Base-by-base conservation (phyloP, 2,113 vertebrate species). In the Gadus chalcogrammus region DNA sequence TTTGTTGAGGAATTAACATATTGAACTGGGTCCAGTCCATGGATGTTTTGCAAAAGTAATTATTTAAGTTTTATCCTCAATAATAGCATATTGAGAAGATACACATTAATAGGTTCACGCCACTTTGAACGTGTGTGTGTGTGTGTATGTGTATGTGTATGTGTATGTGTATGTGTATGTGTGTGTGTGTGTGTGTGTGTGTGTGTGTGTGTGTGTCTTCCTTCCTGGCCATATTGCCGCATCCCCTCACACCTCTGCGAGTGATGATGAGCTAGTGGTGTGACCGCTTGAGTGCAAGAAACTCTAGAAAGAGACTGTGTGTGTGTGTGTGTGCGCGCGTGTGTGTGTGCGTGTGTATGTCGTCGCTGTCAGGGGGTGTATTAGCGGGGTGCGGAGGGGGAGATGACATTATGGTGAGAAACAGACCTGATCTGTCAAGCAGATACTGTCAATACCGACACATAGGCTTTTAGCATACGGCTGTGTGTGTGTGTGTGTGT, bases 171-270 rank as follows among this genome's bases (percentile, higher is more conserved):
- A 76, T 61, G 68, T 31, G n/a, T n/a, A n/a, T 73, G 71, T 77
- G 74, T 72, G 83, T 74, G 74, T 73, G 71, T 77, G 74, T 72
- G 83, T 74, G 74, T 73, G 71, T 77, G 74, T 72, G 83, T 74
- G 74, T 73, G 71, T 77, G 67, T n/a, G 70, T 24, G 42, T 58
- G 59, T 75, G 78, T 61, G 68, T 31, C 75, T 81, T 73, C 78
- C 85, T 85, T 86, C 80, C 85, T 81, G 87, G 75, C 84, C 87
- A 80, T 73, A 82, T 72, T 79, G 81, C 82, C 75, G 71, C 75
- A 75, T 85, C 81, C 78, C 74, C 71, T 87, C 83, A 88, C 89
- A 88, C 85, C 71, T 86, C 69, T 75, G 82, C 64, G 81, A 73
- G 80, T 72, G 72, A 73, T 74, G 85, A 80, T 78, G 77, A 78